Evolutionary conservation across 2,797 vertebrate species (phyloP), one percentile per base, ranked within the genome.

Genomic region (Mus minutoides): DNA sequence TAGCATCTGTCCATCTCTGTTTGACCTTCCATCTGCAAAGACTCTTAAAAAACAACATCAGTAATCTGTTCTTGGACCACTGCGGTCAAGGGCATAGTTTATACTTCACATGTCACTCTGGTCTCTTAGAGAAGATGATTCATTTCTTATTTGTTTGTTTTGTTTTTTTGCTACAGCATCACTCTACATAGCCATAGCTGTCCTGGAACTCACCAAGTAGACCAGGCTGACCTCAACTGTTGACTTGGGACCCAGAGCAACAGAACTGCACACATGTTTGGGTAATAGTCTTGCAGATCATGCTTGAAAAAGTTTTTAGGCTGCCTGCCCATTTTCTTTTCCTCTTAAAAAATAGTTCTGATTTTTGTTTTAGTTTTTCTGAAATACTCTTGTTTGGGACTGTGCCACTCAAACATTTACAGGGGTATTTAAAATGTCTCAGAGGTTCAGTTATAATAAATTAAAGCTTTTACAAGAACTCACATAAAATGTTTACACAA

Each of bases 361-460:
- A 12, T 80, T 83, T 60, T 88, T 46, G 40, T 73, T 83, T 91
- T 46, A 83, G 76, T 80, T 88, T 93, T 92, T 78, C 60, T 78
- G 60, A 87, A 46, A 58, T 79, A 80, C 56, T 21, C 22, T 80
- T 56, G 31, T 78, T 87, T 92, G 76, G 52, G 31, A 37, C 9
- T 71, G 29, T 60, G 64, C 37, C 46, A 75, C 3, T 76, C 43
- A 71, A 69, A 71, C n/a, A 43, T 31, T 92, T n/a, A 24, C 16
- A 54, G 52, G 46, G 56, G 37, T 9, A 34, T 67, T 85, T 64
- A 49, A 85, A 60, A 54, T 77, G 82, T 52, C 60, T 75, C 21
- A 0, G 4, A n/a, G 58, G 49, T 52, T 76, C 52, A 43, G 43
- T 85, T 92, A 52, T 40, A 40, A 85, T 49, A 64, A 76, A 64